These are phyloP conservation scores for Halisarca cf. caerulea DNA, from an alignment of 37 sponge, comb jelly and placozoan species.

Conservation along the genomic window DNA sequence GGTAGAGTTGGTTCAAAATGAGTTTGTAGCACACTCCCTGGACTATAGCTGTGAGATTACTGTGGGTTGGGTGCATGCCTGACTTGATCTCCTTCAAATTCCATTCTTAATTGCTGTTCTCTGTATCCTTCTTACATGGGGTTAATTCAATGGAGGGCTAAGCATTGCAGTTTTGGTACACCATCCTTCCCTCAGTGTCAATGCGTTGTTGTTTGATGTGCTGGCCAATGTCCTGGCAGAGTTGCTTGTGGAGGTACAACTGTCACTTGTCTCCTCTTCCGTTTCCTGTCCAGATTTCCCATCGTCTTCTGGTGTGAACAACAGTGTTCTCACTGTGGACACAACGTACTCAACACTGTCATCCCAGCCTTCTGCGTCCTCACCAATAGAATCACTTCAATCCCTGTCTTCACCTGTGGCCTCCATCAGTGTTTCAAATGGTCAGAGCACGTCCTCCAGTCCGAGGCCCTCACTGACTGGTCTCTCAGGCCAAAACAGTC, in stretches of 20 bases:
- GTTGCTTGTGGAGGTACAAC: neutral
- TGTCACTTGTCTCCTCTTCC: neutral
- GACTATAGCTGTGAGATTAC: no score
- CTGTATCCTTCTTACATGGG: no score
- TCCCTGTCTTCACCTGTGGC: constrained; percentile 3
- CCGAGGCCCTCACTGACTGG: neutral
- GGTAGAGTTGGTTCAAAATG: no score
- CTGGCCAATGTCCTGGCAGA: neutral
- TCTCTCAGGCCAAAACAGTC: neutral
- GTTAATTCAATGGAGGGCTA: no score
- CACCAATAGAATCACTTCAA: neutral
- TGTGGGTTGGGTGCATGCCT: no score
- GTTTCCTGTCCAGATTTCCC: neutral
- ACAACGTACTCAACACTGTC: neutral
- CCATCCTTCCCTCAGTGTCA: no score
- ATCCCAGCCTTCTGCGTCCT: neutral
- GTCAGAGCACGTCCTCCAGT: constrained; percentile 15
- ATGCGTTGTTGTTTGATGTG: no score
- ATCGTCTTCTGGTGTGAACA: neutral
- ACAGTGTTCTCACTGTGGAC: neutral
- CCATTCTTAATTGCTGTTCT: no score
- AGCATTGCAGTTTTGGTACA: no score
- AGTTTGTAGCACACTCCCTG: no score
- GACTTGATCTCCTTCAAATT: no score
- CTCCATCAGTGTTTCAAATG: constrained; percentile 1